These are phyloP conservation scores for Monomorium pharaonis DNA, from an alignment of 1,140 invertebrate genomes.

Conservation along the genomic window DNA sequence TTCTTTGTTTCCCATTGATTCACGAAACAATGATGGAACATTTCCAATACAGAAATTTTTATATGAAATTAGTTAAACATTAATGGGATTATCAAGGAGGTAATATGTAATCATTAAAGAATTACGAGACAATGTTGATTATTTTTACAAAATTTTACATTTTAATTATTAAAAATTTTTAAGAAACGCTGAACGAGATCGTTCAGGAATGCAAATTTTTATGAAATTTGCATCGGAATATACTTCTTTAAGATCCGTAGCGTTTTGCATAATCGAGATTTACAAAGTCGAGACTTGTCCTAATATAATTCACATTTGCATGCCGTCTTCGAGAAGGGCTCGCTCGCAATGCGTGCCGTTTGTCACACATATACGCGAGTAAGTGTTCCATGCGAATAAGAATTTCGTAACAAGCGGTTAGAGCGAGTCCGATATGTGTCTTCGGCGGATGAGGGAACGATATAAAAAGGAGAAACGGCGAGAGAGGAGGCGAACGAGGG, in stretches of 20 bases:
- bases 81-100: background rate
- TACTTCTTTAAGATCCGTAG: background rate
- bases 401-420: slow-evolving; percentile 52
- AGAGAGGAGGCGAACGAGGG: slow-evolving; percentile 7
- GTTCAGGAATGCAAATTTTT: background rate
- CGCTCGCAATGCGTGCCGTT: slow-evolving; percentile 27
- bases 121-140: background rate
- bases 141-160: background rate
- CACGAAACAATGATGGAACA: background rate
- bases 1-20: background rate
- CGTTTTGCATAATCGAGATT: background rate
- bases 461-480: slow-evolving; percentile 56
- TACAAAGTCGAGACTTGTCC: background rate
- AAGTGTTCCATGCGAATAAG: slow-evolving; percentile 65
- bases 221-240: background rate
- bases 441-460: slow-evolving; percentile 41
- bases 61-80: background rate
- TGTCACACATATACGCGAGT: slow-evolving; percentile 42
- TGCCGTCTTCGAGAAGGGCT: background rate
- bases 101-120: background rate
- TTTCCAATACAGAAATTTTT: background rate
- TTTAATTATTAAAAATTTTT: background rate
- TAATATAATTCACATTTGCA: slow-evolving; percentile 59
- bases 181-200: background rate
- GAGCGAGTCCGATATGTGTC: slow-evolving; percentile 49